phyloP scores from a whole-genome alignment of 2,797 vertebrate species.

The Oophaga sylvatica region DNA sequence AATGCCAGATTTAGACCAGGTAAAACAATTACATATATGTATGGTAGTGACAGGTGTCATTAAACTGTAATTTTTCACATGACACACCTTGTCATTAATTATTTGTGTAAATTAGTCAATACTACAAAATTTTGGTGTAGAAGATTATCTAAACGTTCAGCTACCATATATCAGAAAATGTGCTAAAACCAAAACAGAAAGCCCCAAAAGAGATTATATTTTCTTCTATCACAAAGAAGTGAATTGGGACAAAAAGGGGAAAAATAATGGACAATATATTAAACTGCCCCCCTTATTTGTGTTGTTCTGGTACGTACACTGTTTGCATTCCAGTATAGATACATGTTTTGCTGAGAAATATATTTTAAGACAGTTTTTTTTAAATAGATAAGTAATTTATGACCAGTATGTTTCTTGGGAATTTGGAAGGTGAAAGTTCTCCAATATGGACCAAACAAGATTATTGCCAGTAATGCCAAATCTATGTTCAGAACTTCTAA shows the following conservation, averaged over 20 bases:
- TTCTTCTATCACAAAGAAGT: neutral
- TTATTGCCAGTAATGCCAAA: constrained; percentile 30
- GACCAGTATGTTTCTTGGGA: neutral
- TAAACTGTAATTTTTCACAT: neutral
- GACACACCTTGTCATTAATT: neutral
- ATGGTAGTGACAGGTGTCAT: too few species aligned
- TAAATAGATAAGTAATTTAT: constrained; percentile 11
- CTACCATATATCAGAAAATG: neutral
- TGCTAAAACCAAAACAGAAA: neutral
- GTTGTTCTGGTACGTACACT: neutral
- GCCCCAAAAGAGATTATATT: too few species aligned
- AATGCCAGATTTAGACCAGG: too few species aligned
- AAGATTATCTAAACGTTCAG: neutral
- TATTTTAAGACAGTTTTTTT: neutral
- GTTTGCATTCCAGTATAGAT: neutral
- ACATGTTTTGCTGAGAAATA: neutral
- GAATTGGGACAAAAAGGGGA: neutral
- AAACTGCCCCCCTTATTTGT: neutral
- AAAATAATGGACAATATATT: neutral
- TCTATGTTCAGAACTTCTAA: constrained; percentile 29
- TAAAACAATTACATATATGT: too few species aligned
- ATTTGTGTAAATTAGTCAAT: neutral
- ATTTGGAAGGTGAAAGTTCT: constrained; percentile 12
- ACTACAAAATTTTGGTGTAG: neutral
- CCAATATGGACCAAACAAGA: constrained; percentile 36